Conservation (phyloP, 2,113 vertebrate genomes). For the Catagonus wagneri region DNA sequence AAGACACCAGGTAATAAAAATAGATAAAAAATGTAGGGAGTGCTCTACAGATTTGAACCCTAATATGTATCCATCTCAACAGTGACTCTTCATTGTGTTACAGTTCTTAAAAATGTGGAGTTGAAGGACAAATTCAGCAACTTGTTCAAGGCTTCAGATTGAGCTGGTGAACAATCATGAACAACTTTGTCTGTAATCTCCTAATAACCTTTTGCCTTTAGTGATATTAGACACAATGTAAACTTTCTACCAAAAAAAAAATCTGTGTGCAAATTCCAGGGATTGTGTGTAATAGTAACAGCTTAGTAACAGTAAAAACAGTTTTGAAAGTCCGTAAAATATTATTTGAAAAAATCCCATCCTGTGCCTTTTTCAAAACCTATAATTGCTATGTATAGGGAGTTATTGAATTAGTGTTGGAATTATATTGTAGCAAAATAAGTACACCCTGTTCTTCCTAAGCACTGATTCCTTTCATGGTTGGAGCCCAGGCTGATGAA, state of each 20-base stretch:
- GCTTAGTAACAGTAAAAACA: conserved; percentile 60
- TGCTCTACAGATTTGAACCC: background rate
- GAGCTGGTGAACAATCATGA: background rate
- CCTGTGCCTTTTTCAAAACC: conserved; percentile 5
- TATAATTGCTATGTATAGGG: background rate
- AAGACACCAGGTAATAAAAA: conserved; percentile 55
- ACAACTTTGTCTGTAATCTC: conserved; percentile 5
- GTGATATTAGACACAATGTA: background rate
- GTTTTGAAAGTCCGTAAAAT: conserved; percentile 69
- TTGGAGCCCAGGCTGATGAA: background rate
- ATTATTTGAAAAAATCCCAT: conserved; percentile 36
- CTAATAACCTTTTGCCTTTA: conserved; percentile 19
- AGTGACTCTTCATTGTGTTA: background rate
- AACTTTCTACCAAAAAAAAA: conserved; percentile 56
- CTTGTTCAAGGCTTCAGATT: conserved; percentile 36
- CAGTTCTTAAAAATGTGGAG: conserved; percentile 40
- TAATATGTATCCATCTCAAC: background rate
- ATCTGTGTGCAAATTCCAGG: conserved; percentile 40
- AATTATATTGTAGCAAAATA: background rate
- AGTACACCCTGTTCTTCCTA: background rate
- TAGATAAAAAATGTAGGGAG: background rate
- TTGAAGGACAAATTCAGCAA: conserved; percentile 43
- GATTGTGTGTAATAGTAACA: background rate
- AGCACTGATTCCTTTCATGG: background rate
- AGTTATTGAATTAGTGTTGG: background rate